Percentiles rank a stretch among this genome's conserved stretches.
These are phyloP conservation scores for Etia nguti DNA, from an alignment of 2,113 vertebrate genomes.

Conservation along the genomic window DNA sequence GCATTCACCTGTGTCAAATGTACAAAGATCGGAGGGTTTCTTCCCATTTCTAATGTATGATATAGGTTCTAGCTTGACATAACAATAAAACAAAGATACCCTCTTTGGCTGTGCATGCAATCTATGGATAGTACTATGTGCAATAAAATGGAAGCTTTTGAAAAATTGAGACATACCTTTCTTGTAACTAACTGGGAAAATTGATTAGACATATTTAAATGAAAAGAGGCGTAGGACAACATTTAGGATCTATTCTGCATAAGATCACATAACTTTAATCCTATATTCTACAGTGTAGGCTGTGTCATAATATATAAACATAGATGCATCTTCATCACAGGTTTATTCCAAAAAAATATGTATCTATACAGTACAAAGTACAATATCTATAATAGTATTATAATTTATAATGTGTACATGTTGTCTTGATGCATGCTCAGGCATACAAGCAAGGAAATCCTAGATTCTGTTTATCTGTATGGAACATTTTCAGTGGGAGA, in stretches of 20 bases:
- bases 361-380: background rate
- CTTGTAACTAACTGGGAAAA: background rate
- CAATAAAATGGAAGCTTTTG: background rate
- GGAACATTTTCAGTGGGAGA: background rate
- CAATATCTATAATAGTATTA: background rate
- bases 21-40: background rate
- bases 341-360: rapidly evolving
- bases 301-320: background rate
- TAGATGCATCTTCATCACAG: background rate
- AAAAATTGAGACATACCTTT: background rate
- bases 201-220: background rate
- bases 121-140: background rate
- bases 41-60: background rate
- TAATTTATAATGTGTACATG: background rate
- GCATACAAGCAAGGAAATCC: background rate
- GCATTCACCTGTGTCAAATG: background rate
- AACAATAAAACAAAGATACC: background rate
- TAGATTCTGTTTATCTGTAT: background rate
- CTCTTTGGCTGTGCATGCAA: background rate
- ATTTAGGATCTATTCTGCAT: background rate
- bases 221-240: background rate
- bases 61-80: background rate
- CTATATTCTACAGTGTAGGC: background rate
- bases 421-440: background rate
- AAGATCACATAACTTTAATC: background rate